Base-by-base conservation (phyloP, 2,797 vertebrate species). In the Pipistrellus kuhlii region DNA sequence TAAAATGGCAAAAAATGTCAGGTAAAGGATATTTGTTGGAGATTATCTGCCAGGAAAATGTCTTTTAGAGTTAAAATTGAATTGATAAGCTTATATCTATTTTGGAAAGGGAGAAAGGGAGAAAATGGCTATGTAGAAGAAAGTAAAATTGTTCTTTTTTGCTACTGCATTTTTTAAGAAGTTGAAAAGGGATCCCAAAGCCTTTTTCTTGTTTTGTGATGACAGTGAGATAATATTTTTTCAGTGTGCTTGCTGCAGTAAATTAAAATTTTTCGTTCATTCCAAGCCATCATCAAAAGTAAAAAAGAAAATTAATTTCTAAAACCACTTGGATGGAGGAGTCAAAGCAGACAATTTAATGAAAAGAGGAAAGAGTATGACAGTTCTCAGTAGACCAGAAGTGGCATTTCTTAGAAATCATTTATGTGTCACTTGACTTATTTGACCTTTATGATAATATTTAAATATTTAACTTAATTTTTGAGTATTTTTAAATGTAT, bases 1-100 rank as follows among this genome's bases (percentile, higher is more conserved):
- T 64, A 94, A 95, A 97, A 96, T 95, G 96, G 44, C 84, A 91
- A 69, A 85, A 92, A 95, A 91, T 96, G 88, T 95, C 68, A 94
- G 91, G 86, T 93, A 95, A 94, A 96, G 57, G 0, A 0, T 68
- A 88, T 94, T 96, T 95, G 51, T 91, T 80, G 57, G 53, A 84
- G 53, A 90, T 97, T 97, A 23, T 94, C 92, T 96, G 71, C 73
- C 88, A 96, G 38, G 55, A 88, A 93, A 97, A 96, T 90, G 69
- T 82, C 82, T 94, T 77, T 91, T 86, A 97, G 76, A 91, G 95
- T 94, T 92, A 85, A 97, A 97, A 95, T 96, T 44, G 95, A 95
- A 89, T 94, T 97, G 68, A 15, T 15, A 92, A 76, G 44, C 95
- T 86, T 96, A 48, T 95, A 90, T 8, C 64, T 83, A 81, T 85